Conservation (phyloP, 2,888 invertebrate genomes). For the Noctua janthe region DNA sequence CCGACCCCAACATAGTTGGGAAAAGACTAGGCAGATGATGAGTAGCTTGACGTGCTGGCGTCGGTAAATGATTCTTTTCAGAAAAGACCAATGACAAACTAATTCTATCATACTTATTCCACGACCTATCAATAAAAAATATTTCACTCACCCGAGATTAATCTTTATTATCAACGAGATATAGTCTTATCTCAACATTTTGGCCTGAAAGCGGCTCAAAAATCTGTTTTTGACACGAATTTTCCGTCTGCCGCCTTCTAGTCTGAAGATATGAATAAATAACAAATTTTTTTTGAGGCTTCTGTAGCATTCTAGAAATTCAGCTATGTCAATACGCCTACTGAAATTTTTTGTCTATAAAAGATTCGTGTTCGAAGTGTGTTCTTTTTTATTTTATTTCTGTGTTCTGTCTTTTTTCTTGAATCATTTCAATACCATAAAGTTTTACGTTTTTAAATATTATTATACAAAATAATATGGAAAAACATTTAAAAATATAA, state of each 20-base stretch:
- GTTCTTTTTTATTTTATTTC: background rate
- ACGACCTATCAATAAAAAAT: slow-evolving; percentile 3
- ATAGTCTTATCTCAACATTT: slow-evolving; percentile 5
- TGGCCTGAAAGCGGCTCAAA: background rate
- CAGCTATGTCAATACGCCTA: too few relatives aligned
- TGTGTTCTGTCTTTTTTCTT: too few relatives aligned
- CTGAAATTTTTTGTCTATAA: background rate
- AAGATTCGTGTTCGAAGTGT: background rate
- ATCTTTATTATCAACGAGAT: slow-evolving; percentile 19
- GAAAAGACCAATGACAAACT: background rate
- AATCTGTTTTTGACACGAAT: slow-evolving; percentile 13
- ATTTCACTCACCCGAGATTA: background rate
- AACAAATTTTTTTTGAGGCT: background rate
- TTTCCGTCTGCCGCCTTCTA: background rate
- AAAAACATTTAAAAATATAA: too few relatives aligned
- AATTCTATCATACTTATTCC: background rate
- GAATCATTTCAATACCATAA: too few relatives aligned
- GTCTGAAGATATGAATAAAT: background rate
- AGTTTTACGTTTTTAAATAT: too few relatives aligned
- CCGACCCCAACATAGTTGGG: too few relatives aligned
- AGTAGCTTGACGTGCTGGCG: too few relatives aligned
- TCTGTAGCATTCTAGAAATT: background rate
- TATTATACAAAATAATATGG: too few relatives aligned
- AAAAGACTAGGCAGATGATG: too few relatives aligned
- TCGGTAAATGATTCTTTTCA: too few relatives aligned